Base-by-base conservation (phyloP, 2,797 vertebrate species). In the Sparidentex hasta region DNA sequence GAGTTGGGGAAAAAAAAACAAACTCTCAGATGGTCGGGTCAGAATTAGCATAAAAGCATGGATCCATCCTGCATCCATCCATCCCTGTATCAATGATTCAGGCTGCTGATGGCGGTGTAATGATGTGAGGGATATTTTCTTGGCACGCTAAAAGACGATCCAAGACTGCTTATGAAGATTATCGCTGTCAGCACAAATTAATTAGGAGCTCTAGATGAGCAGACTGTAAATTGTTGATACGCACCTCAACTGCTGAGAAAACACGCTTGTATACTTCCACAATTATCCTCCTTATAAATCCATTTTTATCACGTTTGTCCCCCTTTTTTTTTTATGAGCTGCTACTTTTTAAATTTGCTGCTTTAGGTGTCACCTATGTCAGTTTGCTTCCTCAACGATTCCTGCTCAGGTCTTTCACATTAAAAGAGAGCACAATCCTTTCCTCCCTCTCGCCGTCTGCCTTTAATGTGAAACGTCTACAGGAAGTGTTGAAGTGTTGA, bases 401-500 rank as follows among this genome's bases (percentile, higher is more conserved):
- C 47, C 59, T 75, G 72, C 8, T 61, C 41, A 5, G 27, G 0
- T 44, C 5, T 44, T 69, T 82, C 59, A 78, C 47, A 74, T 55
- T 74, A 78, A 82, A 76, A 41, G 68, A 18, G 18, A 47, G 4
- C 47, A 23, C 9, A 29, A 50, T 20, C 41, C 12, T 1, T 17
- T 0, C 0, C 6, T 56, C 7, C 9, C 7, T 25, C 27, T n/a
- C 2, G 11, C 11, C 3, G 8, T 9, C 7, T 5, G 51, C 38
- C 21, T 70, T 75, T 70, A 48, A 70, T 75, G 54, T 74, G 66
- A 71, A 59, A 54, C 33, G 44, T 18, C 11, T 47, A 20, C 23
- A 72, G 71, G 58, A 66, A 52, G 9, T 51, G 27, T 3, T 6
- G 4, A 12, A 12, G 1, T 33, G 3, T 41, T 7, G 7, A 41